Evolutionary conservation across 2,797 vertebrate species (phyloP), one percentile per base, ranked within the genome.

Genomic region (Chaunax sp.): DNA sequence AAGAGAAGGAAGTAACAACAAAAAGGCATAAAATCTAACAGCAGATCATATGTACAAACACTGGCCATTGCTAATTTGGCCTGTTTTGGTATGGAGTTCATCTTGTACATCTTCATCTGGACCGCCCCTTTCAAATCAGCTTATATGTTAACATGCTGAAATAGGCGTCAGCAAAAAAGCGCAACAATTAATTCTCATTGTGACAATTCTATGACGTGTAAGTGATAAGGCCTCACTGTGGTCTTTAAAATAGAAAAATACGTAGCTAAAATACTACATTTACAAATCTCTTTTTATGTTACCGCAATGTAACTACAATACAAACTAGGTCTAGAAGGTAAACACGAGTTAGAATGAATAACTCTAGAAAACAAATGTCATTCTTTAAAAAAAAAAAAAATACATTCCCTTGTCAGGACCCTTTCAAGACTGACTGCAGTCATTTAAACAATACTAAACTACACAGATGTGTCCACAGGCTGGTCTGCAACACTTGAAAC

Each of bases 391-490:
- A 64, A 77, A 85, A 89, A 87, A 84, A 85, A 89, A 87, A 84
- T 92, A 91, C 88, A 89, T 88, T 91, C 85, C 88, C 82, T 85
- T 88, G 89, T 91, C 87, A 91, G 88, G 85, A 91, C 80, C 83
- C 69, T 86, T 83, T 70, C 69, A 87, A 79, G 83, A 75, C 52
- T 74, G 55, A 80, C 70, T 58, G 70, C 73, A 71, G 57, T 33
- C 74, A 28, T 66, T 80, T 53, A 77, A 0, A 55, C 69, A 47
- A 73, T 38, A 62, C 84, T 78, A 67, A 18, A 63, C 80, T 93
- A 89, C 58, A 67, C 77, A 43, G 82, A 72, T 40, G 75, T 66
- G 72, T 91, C 91, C 77, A 81, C 64, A 5, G 77, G 60, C 30
- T 89, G 80, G 0, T 54, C 82, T 12, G 60, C 72, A 55, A 64